Percentiles rank a stretch among this genome's conserved stretches.
phyloP scores from a whole-genome alignment of 92 coral and sea anemone species.

The Siderastrea siderea region DNA sequence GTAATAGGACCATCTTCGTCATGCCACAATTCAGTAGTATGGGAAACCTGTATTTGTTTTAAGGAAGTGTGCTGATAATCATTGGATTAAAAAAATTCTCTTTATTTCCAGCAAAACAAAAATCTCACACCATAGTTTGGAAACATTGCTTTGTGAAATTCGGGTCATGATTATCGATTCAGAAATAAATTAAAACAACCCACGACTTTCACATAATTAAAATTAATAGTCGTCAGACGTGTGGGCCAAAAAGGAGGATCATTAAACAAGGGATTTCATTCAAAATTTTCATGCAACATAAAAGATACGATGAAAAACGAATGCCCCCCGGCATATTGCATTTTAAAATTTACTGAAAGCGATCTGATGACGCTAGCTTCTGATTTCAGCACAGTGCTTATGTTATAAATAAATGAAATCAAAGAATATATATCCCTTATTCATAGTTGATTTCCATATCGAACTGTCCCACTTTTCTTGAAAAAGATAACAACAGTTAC shows the following conservation, averaged over 20 bases:
- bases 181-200: neutral
- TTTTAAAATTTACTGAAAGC: no score
- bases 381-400: neutral
- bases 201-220: slow-evolving; percentile 10
- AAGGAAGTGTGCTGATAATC: neutral
- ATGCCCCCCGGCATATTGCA: no score
- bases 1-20: no score
- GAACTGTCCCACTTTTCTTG: neutral
- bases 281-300: neutral
- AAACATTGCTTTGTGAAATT: neutral
- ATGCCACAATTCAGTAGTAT: no score
- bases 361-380: no score
- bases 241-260: neutral
- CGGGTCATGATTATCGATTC: neutral
- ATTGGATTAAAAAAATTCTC: no score
- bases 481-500: neutral
- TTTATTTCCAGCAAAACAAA: neutral
- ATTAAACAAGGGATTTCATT: neutral
- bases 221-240: neutral
- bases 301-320: neutral
- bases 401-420: slow-evolving; percentile 13
- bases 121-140: no score
- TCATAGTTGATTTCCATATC: neutral
- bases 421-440: neutral
- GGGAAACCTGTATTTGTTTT: no score